Percentiles rank a stretch among this genome's conserved stretches.
These are phyloP conservation scores for Chrysochloris asiatica DNA, from an alignment of 2,113 vertebrate genomes.

Conservation along the genomic window DNA sequence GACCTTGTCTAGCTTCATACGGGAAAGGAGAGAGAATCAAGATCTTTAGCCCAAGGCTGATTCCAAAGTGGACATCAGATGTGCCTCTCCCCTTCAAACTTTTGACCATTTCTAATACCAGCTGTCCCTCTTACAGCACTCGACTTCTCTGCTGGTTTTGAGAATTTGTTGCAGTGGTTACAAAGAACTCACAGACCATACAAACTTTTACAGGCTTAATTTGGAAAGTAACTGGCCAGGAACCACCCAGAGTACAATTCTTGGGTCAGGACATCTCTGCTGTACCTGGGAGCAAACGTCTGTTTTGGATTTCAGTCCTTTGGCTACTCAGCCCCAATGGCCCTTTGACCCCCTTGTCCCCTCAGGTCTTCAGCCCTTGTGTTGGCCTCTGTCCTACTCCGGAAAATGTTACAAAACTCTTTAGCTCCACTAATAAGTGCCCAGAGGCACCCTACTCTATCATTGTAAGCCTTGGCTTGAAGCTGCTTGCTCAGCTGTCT, in stretches of 20 bases:
- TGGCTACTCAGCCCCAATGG: too few relatives aligned
- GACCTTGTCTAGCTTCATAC: not conserved
- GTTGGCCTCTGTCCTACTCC: too few relatives aligned
- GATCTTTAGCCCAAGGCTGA: not conserved
- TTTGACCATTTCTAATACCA: not conserved
- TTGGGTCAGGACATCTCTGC: not conserved
- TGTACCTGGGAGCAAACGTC: too few relatives aligned
- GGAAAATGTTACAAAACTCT: not conserved
- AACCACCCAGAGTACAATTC: not conserved
- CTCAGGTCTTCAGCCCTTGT: too few relatives aligned
- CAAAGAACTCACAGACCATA: not conserved
- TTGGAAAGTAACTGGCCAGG: not conserved
- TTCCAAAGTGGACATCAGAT: not conserved
- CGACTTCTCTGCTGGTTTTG: not conserved
- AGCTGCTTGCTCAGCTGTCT: not conserved
- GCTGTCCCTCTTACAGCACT: not conserved
- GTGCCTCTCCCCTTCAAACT: not conserved
- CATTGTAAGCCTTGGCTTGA: not conserved
- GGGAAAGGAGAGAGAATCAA: too few relatives aligned
- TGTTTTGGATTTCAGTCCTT: too few relatives aligned
- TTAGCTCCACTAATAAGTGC: not conserved
- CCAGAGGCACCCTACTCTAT: not conserved
- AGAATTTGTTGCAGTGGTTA: not conserved
- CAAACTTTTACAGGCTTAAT: not conserved
- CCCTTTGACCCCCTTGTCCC: too few relatives aligned